Evolutionary conservation across 2,888 invertebrate genomes (phyloP).

Genomic region (Harmothoe impar): DNA sequence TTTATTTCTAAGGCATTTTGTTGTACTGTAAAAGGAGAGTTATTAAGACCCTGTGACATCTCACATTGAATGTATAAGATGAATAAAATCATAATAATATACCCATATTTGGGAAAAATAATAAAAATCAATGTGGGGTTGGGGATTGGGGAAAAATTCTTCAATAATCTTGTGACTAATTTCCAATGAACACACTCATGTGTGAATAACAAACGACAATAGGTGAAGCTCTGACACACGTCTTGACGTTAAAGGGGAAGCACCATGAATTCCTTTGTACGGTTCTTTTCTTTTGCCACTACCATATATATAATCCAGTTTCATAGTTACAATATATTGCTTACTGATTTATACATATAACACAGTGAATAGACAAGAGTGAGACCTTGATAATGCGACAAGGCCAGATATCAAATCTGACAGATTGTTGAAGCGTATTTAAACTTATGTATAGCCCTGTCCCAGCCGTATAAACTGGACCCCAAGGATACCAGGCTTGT

Average conservation of each 20-base stretch:
- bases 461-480: too few species aligned
- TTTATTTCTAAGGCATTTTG: background rate
- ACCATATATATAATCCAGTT: background rate
- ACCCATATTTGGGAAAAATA: too few species aligned
- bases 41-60: background rate
- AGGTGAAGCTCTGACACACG: background rate
- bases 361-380: too few species aligned
- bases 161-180: background rate
- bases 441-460: too few species aligned
- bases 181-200: background rate
- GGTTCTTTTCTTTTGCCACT: background rate
- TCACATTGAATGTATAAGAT: background rate
- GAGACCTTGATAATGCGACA: too few species aligned
- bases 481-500: too few species aligned
- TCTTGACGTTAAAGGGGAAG: background rate
- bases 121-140: background rate
- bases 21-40: background rate
- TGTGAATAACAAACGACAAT: background rate
- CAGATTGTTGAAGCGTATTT: too few species aligned
- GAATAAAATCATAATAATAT: background rate
- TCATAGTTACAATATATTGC: too few species aligned
- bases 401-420: too few species aligned
- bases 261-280: constrained; percentile 21
- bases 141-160: background rate
- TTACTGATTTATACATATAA: too few species aligned